phyloP scores from a whole-genome alignment of 1,140 invertebrate genomes.

The Lasioglossum albipes region DNA sequence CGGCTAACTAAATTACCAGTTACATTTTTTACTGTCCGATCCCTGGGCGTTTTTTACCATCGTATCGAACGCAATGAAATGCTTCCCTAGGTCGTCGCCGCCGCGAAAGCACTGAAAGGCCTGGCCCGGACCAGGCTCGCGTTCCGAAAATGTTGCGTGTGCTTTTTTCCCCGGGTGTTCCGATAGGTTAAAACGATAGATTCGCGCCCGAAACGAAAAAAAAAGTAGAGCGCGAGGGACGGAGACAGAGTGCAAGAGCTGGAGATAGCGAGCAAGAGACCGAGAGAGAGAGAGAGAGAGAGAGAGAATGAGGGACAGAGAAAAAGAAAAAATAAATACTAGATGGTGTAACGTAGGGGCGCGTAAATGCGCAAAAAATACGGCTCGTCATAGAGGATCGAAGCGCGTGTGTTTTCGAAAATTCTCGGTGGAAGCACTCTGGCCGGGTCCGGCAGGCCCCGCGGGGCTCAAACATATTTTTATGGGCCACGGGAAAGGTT shows the following conservation, averaged over 20 bases:
- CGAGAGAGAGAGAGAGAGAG: not conserved
- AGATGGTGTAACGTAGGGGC: not conserved
- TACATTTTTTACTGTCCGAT: constrained; percentile 79
- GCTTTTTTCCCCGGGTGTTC: constrained; percentile 53
- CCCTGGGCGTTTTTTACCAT: constrained; percentile 73
- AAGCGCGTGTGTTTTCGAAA: constrained; percentile 40
- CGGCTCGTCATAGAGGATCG: not conserved
- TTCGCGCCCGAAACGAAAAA: constrained; percentile 41
- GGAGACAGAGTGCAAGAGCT: not conserved
- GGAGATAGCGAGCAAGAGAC: not conserved
- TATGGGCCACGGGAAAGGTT: constrained; percentile 49
- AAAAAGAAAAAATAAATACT: not conserved
- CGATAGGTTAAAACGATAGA: constrained; percentile 58
- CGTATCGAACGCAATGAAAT: constrained; percentile 76
- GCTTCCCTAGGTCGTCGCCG: constrained; percentile 66
- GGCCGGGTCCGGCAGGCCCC: not conserved
- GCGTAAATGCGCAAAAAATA: constrained; percentile 6
- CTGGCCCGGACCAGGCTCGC: constrained; percentile 12
- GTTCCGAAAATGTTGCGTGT: constrained; percentile 57
- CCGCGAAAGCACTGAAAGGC: constrained; percentile 55
- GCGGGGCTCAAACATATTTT: constrained; percentile 50
- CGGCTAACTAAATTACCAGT: constrained; percentile 80
- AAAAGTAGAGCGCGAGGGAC: not conserved
- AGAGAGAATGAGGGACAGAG: not conserved
- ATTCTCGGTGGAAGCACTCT: constrained; percentile 51